These are phyloP conservation scores for Chelon labrosus DNA, from an alignment of 2,797 vertebrate genomes.

Conservation along the genomic window DNA sequence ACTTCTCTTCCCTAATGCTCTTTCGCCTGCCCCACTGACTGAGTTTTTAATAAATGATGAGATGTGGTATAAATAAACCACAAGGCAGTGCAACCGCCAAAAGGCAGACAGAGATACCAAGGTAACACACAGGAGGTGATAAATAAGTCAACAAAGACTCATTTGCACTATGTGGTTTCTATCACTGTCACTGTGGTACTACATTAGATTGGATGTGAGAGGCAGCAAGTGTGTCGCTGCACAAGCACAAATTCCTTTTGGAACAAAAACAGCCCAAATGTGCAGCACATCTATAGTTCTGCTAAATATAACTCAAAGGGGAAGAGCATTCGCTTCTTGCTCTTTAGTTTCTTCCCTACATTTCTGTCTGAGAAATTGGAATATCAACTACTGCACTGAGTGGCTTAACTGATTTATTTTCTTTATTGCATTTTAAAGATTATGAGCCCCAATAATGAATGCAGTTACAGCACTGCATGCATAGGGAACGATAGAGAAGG, in stretches of 20 bases:
- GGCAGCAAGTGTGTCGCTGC: slow-evolving; percentile 9
- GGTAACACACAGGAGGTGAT: slow-evolving; percentile 82
- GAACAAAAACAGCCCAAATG: slow-evolving; percentile 43
- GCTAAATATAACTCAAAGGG: slow-evolving; percentile 57
- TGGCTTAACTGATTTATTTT: too few species aligned
- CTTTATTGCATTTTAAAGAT: neutral
- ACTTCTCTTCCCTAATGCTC: slow-evolving; percentile 78
- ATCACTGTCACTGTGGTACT: slow-evolving; percentile 52
- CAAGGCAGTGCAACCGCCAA: slow-evolving; percentile 82
- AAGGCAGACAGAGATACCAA: slow-evolving; percentile 83
- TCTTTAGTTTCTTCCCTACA: slow-evolving; percentile 17
- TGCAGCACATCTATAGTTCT: slow-evolving; percentile 22
- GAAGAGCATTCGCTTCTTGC: slow-evolving; percentile 27
- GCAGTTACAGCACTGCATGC: too few species aligned
- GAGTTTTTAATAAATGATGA: slow-evolving; percentile 91
- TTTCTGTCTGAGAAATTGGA: neutral
- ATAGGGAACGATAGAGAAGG: neutral
- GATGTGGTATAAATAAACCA: slow-evolving; percentile 87
- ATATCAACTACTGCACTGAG: neutral
- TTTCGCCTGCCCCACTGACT: slow-evolving; percentile 87
- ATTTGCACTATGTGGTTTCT: slow-evolving; percentile 79
- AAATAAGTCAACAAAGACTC: slow-evolving; percentile 86
- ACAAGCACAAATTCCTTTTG: slow-evolving; percentile 42
- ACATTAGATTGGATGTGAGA: slow-evolving; percentile 57
- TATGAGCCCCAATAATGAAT: neutral